Base-by-base conservation (phyloP, 2,888 invertebrate species). In the Pristionchus arcanus region DNA sequence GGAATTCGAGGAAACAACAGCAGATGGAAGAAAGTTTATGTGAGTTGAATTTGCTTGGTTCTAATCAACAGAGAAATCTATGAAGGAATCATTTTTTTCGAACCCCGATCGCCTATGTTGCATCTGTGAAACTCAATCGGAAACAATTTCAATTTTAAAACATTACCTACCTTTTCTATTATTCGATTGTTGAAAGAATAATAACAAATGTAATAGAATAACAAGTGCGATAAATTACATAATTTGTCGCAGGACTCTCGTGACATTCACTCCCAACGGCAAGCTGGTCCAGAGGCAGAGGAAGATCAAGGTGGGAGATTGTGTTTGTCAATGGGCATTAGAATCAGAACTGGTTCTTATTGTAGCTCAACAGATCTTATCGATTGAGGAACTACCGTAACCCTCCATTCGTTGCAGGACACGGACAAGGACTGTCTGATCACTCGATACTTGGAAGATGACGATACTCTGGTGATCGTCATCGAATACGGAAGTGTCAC, bases 1-100 rank as follows among this genome's bases (percentile, higher is more conserved):
- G 86, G 92, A 92, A 63, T 90, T 92, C 68, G 93, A 94, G 9
- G 93, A 94, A 90, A 91, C 90, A n/a, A 94, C 93, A 25, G 90
- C 92, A n/a, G 93, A 94, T 87, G 94, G 94, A 9, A 92, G 94
- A 59, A 84, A 85, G 15, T 77, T 25, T 42, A 77, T 42, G 77
- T 77, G 25, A 77, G 77, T n/a, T n/a, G 68, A 25, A 63, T 25
- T n/a, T 63, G 0, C 15, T 19, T 63, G 15, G 13, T 7, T 19
- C 21, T n/a, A 11, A 11, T 49, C 13, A 49, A 49, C 9, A 9
- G 42, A 49, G 42, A 63, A 25, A 25, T 4, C 4, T 3, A 63
- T 63, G 7, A 25, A 3, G 4, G 19, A 25, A 63, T 21, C 25
- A n/a, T 63, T n/a, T 11, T 0, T 0, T 63, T 9, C 42, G 63